These are phyloP conservation scores for Poecilia velifera DNA, from an alignment of 2,797 vertebrate species.

Conservation along the genomic window DNA sequence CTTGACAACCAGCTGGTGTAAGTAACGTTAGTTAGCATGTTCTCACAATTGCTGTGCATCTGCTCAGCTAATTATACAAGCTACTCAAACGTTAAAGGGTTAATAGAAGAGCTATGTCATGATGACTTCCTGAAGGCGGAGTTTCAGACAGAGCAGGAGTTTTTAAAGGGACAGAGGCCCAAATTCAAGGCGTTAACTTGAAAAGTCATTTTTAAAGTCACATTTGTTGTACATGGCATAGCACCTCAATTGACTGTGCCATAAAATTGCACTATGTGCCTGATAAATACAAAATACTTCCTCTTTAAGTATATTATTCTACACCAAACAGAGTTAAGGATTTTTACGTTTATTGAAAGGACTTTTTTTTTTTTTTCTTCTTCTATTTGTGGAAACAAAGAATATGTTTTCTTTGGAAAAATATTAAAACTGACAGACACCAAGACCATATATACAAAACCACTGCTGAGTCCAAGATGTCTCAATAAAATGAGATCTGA, in stretches of 20 bases:
- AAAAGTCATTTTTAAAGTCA: no score
- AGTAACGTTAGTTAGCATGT: not conserved
- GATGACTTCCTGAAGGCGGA: no score
- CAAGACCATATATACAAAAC: not conserved
- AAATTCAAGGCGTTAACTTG: no score
- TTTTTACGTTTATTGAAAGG: not conserved
- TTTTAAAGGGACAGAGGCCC: no score
- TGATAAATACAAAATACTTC: no score
- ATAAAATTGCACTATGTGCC: no score
- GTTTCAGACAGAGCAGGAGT: no score
- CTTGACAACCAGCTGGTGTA: not conserved
- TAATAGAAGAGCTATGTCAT: no score
- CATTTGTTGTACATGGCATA: no score
- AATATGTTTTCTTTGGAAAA: not conserved
- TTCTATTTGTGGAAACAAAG: not conserved
- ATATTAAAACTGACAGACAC: not conserved
- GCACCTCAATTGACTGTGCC: no score
- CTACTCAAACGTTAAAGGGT: no score
- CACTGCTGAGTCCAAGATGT: not conserved
- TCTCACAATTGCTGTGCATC: not conserved
- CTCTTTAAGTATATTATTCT: not conserved
- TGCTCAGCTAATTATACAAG: no score
- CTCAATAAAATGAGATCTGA: not conserved
- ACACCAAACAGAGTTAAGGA: not conserved
- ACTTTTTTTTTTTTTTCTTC: not conserved